phyloP scores from a whole-genome alignment of 2,113 vertebrate genomes.

The Chamaea fasciata region DNA sequence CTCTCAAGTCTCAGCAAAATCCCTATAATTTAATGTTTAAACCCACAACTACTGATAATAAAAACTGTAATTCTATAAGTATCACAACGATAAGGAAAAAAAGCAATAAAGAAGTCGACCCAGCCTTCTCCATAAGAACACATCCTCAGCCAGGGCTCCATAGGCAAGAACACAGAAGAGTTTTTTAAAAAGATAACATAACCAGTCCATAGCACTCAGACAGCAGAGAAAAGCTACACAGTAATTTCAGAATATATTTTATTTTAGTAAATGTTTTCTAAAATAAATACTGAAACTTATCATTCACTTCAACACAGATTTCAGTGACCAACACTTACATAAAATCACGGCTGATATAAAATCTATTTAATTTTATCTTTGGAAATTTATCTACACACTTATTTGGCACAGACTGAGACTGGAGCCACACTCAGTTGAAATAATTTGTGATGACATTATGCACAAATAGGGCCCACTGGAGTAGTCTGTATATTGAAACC shows the following conservation, averaged over 20 bases:
- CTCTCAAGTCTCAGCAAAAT: constrained; percentile 14
- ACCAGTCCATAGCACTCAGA: rapidly evolving
- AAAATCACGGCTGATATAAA: not conserved
- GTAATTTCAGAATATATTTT: not conserved
- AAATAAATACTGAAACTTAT: not conserved
- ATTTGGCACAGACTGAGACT: not conserved
- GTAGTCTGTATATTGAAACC: not conserved
- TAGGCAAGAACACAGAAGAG: not conserved
- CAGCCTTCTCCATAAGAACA: not conserved
- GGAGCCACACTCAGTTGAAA: not conserved
- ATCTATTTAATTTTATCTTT: not conserved
- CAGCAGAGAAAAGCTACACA: not conserved
- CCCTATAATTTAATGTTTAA: constrained; percentile 5
- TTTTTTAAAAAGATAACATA: not conserved
- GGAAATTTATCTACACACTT: not conserved
- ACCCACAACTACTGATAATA: not conserved
- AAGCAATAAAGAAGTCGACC: not conserved
- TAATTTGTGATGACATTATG: not conserved
- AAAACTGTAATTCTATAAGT: not conserved
- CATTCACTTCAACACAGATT: not conserved
- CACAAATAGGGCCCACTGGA: not conserved
- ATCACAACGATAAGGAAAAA: not conserved
- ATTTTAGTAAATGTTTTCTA: not conserved
- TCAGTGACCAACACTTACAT: not conserved
- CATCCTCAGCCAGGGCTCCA: not conserved